Percentiles rank a stretch among this genome's conserved stretches.
These are phyloP conservation scores for Thereva unica DNA, from an alignment of 2,888 invertebrate genomes.

Conservation along the genomic window DNA sequence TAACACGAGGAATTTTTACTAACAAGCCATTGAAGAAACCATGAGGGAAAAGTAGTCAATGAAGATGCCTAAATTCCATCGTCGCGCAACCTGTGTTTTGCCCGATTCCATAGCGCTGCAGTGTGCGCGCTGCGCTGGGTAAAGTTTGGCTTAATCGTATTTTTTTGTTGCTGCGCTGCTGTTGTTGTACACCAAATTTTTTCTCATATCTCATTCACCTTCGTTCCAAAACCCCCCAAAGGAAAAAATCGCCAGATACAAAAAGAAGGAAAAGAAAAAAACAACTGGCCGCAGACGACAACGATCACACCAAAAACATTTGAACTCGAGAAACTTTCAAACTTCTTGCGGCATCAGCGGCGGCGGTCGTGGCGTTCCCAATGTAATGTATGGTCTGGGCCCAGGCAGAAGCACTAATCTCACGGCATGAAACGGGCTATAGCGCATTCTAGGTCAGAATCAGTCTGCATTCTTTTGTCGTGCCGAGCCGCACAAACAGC, in stretches of 20 bases:
- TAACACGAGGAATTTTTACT: background rate
- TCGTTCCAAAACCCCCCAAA: slow-evolving; percentile 6
- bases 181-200: slow-evolving; percentile 10
- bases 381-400: no score
- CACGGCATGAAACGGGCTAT: slow-evolving; percentile 28
- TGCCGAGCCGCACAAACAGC: no score
- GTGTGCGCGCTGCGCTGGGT: no score
- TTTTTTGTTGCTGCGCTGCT: background rate
- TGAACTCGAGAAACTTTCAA: slow-evolving; percentile 8
- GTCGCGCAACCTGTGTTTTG: no score
- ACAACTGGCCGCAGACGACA: background rate
- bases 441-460: slow-evolving; percentile 33
- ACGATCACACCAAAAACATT: background rate
- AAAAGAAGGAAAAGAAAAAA: background rate
- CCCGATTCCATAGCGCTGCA: no score
- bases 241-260: background rate
- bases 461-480: slow-evolving; percentile 29
- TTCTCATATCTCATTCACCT: slow-evolving; percentile 30
- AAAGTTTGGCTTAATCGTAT: background rate
- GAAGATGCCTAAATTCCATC: slow-evolving; percentile 11
- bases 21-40: slow-evolving; percentile 1
- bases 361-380: no score
- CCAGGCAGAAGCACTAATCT: slow-evolving; percentile 7
- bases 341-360: background rate
- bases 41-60: slow-evolving; percentile 1